Conservation (phyloP, 2,888 invertebrate species). For the Yponomeuta sedellus region DNA sequence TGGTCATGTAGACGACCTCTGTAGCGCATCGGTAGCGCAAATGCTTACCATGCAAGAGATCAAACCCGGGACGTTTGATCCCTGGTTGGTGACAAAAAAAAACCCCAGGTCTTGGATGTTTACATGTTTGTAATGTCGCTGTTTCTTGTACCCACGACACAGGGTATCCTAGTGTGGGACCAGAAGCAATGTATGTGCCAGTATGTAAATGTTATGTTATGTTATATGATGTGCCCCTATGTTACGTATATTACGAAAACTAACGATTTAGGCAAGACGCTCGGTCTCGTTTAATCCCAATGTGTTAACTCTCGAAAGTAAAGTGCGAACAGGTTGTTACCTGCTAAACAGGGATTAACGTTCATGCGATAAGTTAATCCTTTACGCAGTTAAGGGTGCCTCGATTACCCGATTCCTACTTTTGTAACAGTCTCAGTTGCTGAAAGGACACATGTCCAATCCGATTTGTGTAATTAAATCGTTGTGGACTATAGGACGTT, state of each 20-base stretch:
- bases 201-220: too few relatives aligned
- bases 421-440: not conserved
- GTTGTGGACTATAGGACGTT: not conserved
- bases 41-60: too few relatives aligned
- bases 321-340: not conserved
- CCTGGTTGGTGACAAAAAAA: too few relatives aligned
- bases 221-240: too few relatives aligned
- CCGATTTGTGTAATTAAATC: constrained; percentile 25
- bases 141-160: too few relatives aligned
- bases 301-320: not conserved
- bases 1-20: constrained; percentile 71
- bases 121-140: too few relatives aligned
- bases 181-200: too few relatives aligned
- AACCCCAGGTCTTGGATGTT: too few relatives aligned
- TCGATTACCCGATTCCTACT: not conserved
- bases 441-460: constrained; percentile 17
- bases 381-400: not conserved
- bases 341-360: constrained; percentile 5
- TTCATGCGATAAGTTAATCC: not conserved
- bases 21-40: too few relatives aligned
- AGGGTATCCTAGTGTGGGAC: too few relatives aligned
- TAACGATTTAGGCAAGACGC: too few relatives aligned
- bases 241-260: not conserved
- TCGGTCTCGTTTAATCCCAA: not conserved
- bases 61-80: too few relatives aligned